Conservation (phyloP, 2,888 invertebrate genomes). For the Antheraea yamamai region DNA sequence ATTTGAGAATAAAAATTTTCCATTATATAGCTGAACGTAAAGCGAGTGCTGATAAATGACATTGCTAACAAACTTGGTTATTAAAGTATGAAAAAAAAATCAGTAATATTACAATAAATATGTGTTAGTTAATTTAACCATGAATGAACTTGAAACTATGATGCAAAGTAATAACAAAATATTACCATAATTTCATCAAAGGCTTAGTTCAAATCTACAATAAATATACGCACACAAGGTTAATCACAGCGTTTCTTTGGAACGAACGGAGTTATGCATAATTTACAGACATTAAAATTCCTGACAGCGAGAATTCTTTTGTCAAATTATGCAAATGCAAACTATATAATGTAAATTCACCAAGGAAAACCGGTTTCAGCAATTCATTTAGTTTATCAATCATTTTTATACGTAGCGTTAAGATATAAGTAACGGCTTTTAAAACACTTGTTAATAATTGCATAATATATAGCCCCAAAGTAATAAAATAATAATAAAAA, state of each 20-base stretch:
- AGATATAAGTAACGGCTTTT: neutral
- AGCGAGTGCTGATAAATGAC: neutral
- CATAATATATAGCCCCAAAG: neutral
- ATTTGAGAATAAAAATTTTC: neutral
- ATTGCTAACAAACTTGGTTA: neutral
- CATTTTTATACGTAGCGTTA: neutral
- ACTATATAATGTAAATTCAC: neutral
- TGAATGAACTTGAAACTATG: neutral
- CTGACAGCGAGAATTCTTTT: neutral
- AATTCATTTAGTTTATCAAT: neutral
- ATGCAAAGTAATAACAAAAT: neutral
- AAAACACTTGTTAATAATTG: neutral
- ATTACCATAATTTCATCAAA: conserved; percentile 9
- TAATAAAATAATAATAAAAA: too few species aligned
- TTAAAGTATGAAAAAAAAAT: neutral
- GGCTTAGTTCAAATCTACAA: conserved; percentile 17
- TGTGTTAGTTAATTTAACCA: neutral
- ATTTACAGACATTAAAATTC: neutral
- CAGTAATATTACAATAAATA: neutral
- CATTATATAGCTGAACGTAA: neutral
- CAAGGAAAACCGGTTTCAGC: neutral
- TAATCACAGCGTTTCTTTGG: conserved; percentile 21
- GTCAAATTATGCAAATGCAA: neutral
- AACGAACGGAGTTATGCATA: neutral
- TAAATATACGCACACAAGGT: conserved; percentile 17